Base-by-base conservation (phyloP, 2,888 invertebrate genomes). In the Tanytarsus gracilentus region DNA sequence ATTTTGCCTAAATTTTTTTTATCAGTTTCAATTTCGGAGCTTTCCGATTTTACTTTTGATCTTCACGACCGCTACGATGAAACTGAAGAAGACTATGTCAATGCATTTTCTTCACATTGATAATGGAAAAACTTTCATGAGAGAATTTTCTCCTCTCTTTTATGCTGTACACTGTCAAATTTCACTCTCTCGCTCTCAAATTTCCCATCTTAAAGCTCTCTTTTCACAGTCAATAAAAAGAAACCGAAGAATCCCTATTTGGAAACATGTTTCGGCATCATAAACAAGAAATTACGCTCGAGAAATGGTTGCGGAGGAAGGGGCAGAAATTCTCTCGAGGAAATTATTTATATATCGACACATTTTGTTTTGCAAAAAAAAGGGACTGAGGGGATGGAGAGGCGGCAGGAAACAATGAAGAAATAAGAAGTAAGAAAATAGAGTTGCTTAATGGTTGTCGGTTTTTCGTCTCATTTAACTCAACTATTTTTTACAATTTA, bases 371-470 rank as follows among this genome's bases (percentile, higher is more conserved):
- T 5, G 33, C 11, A 44, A 44, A 40, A 40, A 40, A 16, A 2
- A 40, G 18, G 14, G 16, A 18, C 18, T 23, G 9, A 44, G 23
- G 44, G 23, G 11, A 11, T 11, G 2, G 40, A 40, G 23, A 18
- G 4, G n/a, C 14, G 14, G 4, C 36, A 36, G 36, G 21, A 18
- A 21, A 21, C 16, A 49, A 49, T 49, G 27, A 44, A 16, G 44
- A 16, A 16, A 16, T 16, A 49, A 26, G 27, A 49, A 5, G n/a
- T n/a, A n/a, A n/a, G n/a, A 25, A 16, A 49, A 26, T 14, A 30
- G 39, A 55, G 55, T 55, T 55, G 26, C 33, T 55, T 55, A 55
- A 55, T 55, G 55, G 55, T 39, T 55, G 39, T 40, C 49, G 55
- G 55, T 40, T 55, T 55, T 36, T 25, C 55, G 26, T 39, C 25